Evolutionary conservation across 2,888 invertebrate species (phyloP), one percentile per base, ranked within the genome.

Genomic region (Scaptomyza caliginosa): DNA sequence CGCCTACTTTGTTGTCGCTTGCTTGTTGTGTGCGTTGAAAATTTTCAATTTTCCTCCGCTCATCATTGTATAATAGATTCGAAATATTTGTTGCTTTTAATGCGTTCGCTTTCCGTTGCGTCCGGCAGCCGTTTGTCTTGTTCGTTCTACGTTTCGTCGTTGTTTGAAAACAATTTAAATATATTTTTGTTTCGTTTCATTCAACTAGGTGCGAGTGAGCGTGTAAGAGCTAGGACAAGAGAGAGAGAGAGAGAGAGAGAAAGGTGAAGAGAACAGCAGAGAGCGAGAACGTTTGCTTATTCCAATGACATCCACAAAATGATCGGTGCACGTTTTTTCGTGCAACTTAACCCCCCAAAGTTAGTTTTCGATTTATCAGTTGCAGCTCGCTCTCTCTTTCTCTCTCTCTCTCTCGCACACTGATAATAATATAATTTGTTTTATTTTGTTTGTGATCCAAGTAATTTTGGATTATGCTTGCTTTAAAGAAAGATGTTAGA

Each of bases 101-200:
- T 54, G 66, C 64, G 62, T 63, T 58, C 58, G 40, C 38, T 73
- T 52, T 24, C 57, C 50, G 69, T 60, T 24, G 32, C 70, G 65
- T 70, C 7, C 34, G 39, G 2, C 45, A 64, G 56, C 60, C 77
- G 74, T 67, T 64, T 70, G 75, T 68, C 69, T 73, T 73, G 23
- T 21, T 46, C 19, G 45, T 46, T 58, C 21, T 52, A 30, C 63
- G 72, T 66, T 78, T 56, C 64, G 82, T 72, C 67, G 72, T 67
- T 60, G 78, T 86, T 84, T 86, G 77, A 84, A 86, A 84, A 84
- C 84, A 84, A 84, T 86, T 84, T 84, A 84, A 81, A 83, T 84
- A 86, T 82, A 81, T 86, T 80, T 82, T 79, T 74, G 64, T 63
- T 45, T 28, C 45, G 59, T 73, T 83, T 83, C 86, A 79, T 67